Evolutionary conservation across 2,113 vertebrate species (phyloP), one percentile per base, ranked within the genome.

Genomic region (Romanogobio albipinnatus): DNA sequence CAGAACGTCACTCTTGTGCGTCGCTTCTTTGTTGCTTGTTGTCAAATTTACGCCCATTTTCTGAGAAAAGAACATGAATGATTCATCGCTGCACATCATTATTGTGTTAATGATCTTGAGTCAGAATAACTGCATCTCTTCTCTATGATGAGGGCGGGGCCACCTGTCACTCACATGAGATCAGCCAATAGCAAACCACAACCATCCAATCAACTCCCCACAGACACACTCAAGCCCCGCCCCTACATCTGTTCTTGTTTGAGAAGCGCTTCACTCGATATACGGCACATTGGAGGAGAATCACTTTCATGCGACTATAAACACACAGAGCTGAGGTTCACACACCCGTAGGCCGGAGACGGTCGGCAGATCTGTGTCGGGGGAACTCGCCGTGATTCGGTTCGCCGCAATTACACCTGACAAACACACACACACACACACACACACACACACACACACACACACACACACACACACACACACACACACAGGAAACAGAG

Each of bases 321-420:
- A 49, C 22, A 15, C 19, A 58, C 14, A 66, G 68, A 2, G 76
- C 14, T 61, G 19, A 78, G 11, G 10, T 14, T 39, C 10, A 61
- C 10, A 6, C 1, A 99, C 98, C 95, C 97, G 93, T 64, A 99
- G 93, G 8, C 95, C 93, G 24, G 95, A 92, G 19, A 98, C 97
- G 0, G 97, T 98, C 62, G 95, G 94, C 76, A 97, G 93, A 61
- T 98, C 97, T 36, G 95, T 96, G 89, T 98, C 96, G 39, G 98
- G 98, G 24, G 97, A 97, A 83, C 98, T 99, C 85, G 98, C 97
- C 76, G 94, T 98, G 90, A 99, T 98, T 94, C 95, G 97, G 90
- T 98, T 96, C 61, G 96, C 93, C 11, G 96, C 95, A 88, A 99
- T 93, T 43, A 99, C 90, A 22, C 98, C 98, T 99, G 90, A 29